phyloP scores from a whole-genome alignment of 2,888 invertebrate genomes.

The Andrena hattorfiana region DNA sequence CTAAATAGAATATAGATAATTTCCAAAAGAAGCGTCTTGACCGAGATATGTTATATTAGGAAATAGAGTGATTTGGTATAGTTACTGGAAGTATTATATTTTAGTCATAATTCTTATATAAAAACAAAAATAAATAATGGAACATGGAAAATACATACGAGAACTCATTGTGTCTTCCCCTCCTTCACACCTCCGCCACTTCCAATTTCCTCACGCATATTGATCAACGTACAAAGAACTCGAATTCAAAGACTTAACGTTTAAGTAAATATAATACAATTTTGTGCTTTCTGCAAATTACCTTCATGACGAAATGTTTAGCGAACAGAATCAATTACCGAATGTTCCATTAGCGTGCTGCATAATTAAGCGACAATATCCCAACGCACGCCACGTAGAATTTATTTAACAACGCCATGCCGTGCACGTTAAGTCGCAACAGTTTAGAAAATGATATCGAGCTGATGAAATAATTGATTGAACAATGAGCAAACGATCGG shows the following conservation, averaged over 20 bases:
- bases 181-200: too few species aligned
- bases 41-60: too few species aligned
- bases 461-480: slow-evolving; percentile 37
- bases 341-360: neutral
- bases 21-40: too few species aligned
- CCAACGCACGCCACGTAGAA: neutral
- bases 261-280: neutral
- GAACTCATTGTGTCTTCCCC: too few species aligned
- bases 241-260: neutral
- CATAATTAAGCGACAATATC: neutral
- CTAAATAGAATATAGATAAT: too few species aligned
- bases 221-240: neutral
- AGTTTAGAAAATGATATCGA: slow-evolving; percentile 8
- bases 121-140: too few species aligned
- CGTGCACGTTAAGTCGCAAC: neutral
- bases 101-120: too few species aligned
- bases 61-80: neutral
- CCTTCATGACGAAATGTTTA: neutral
- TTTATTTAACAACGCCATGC: neutral
- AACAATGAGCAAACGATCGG: slow-evolving; percentile 16
- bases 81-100: neutral
- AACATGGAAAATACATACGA: too few species aligned
- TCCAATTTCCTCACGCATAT: too few species aligned
- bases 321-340: slow-evolving; percentile 2
- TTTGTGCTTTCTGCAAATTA: neutral